Evolutionary conservation across 1,140 invertebrate species (phyloP), one percentile per base, ranked within the genome.

Genomic region (Ectropis grisescens): DNA sequence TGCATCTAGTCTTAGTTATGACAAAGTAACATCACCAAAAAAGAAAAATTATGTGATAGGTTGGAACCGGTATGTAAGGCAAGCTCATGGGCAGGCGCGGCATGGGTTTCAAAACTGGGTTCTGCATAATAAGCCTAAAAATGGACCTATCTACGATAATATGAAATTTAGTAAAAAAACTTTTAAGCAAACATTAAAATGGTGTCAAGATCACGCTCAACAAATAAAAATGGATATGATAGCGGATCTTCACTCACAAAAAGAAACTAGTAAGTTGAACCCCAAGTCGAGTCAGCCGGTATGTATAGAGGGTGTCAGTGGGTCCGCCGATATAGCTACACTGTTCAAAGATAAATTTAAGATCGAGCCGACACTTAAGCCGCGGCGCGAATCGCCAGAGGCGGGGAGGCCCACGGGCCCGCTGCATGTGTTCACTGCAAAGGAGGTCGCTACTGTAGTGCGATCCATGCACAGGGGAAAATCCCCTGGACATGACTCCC

Each of bases 1-100:
- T 27, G 23, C 27, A 16, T 14, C 1, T 28, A 33, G 2, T 19
- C 34, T 14, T n/a, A 10, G 2, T n/a, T n/a, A 3, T 14, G 11
- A 33, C 31, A 1, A 26, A 22, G 4, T 5, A 9, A 22, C 19
- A 22, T 9, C 7, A 2, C n/a, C n/a, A n/a, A 14, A n/a, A 30
- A 2, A 1, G 8, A 7, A 8, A 8, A 8, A 2, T 10, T 1
- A 13, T 7, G 2, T 36, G 10, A 26, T n/a, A 13, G 45, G 45
- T 1, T 47, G 38, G 39, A 41, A 47, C 27, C 15, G 16, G n/a
- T 12, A 41, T 29, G 35, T 47, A 9, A n/a, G 11, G 3, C 28
- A 47, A 2, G 30, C 36, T 11, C 34, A 47, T 13, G 15, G 27
- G 13, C n/a, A 38, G 31, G 35, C 39, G 11, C 41, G 31, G 25